Base-by-base conservation (phyloP, 2,797 vertebrate genomes). In the Peromyscus melanophrys region DNA sequence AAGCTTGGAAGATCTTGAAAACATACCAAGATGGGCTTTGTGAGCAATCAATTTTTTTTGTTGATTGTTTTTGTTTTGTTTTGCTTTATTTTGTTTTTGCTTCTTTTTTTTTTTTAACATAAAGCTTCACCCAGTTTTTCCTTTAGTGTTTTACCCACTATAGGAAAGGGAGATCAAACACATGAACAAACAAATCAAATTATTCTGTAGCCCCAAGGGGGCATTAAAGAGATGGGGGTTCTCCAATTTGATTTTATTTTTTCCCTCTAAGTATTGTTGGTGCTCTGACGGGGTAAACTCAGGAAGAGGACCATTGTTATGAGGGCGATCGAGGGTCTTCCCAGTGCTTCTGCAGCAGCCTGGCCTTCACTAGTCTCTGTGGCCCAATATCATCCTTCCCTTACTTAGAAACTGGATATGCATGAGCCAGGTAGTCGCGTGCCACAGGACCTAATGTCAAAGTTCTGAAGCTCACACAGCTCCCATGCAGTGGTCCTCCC, bases 71-170 rank as follows among this genome's bases (percentile, higher is more conserved):
- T 73, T 73, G 10, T 25, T 73, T 73, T 25, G 37, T 16, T 40
- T 23, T 71, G 9, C 11, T 37, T 69, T 69, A 1, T 34, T 37
- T 37, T 40, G 19, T 4, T n/a, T 21, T 19, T 37, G 65, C 21
- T 71, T 67, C 6, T 13, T 37, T 77, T 55, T 19, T 55, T 46
- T 16, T 73, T 91, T 95, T 40, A 4, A 92, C n/a, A 83, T n/a
- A 95, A 95, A 81, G 46, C 55, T 27, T 93, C 63, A 59, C 37
- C 82, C 65, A n/a, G 73, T 90, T 73, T 57, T 55, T 94, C 59
- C 34, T 80, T 40, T 81, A 88, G 84, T 29, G 37, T 95, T 82
- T 69, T 55, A 92, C 4, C 23, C 16, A 55, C 23, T 52, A 23
- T 12, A 52, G 23, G 23, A 82, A 19, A 93, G 16, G 4, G 8